Base-by-base conservation (phyloP, 2,888 invertebrate genomes). In the Thymelicus lineola region DNA sequence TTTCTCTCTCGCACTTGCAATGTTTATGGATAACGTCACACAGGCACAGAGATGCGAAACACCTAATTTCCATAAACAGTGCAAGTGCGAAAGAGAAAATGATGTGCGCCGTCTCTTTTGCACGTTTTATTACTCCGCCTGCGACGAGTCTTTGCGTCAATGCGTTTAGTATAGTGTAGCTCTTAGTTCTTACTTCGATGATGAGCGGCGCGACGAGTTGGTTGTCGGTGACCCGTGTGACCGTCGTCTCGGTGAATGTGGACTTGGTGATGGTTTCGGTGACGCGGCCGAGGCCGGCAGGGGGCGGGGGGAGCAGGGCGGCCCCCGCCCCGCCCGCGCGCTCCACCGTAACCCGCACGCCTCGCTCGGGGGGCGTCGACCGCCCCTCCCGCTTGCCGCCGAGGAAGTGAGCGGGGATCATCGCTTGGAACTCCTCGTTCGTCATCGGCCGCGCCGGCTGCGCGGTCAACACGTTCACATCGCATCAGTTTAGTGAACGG, bases 241-340 rank as follows among this genome's bases (percentile, higher is more conserved):
- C 98, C 79, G 98, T 97, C 77, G 98, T 98, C 95, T 98, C 98
- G 85, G 98, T 98, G 95, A 98, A 97, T 79, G 98, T 98, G 87
- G 98, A 97, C 96, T 98, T 98, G 91, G 98, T 98, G 95, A 98
- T 97, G 90, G 97, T 97, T 95, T 98, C 98, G 79, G 98, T 98
- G 94, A 98, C 97, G 89, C 96, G 95, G 88, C 98, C 98, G 86
- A 97, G 95, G 80, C 96, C 95, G 75, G 96, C 96, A 76, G 97
- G 97, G 80, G 97, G 95, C 84, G 98, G 97, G 79, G 97, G 97
- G 82, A 96, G 64, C 12, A 55, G 96, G 80, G 96, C 90, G 73
- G 95, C 93, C 70, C 95, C 95, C 28, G 28, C 10, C 66, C 87
- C 82, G 88, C 97, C 96, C 94, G 97, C 96, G 86, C 98, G 97